Base-by-base conservation (phyloP, 2,888 invertebrate genomes). In the Phragmatobia fuliginosa region DNA sequence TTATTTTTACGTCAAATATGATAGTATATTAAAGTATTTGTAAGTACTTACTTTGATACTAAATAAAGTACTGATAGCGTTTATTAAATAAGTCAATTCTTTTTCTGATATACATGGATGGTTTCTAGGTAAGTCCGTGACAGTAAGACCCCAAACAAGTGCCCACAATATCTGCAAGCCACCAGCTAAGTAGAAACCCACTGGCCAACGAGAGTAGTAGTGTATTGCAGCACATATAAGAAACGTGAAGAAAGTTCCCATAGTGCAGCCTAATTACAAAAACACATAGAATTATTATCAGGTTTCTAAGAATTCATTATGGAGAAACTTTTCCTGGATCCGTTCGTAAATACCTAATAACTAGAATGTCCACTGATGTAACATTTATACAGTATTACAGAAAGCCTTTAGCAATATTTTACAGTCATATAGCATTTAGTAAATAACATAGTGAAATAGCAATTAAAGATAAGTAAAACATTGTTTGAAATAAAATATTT, bases 241-340 rank as follows among this genome's bases (percentile, higher is more conserved):
- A 89, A 97, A 97, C 1, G 97, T 96, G 2, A 96, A 92, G 70
- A 96, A 96, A 0, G 97, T 97, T 8, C 97, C 97, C 32, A 87
- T 90, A 5, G 94, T 95, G 62, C 92, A 87, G 66, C 94, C 94
- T 95, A 76, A 62, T 74, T 71, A 72, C 66, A 80, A 74, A 75
- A 74, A 71, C 68, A 73, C 58, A 72, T 66, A 64, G 56, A 36
- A 62, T 62, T 70, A 66, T 33, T 5, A 1, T n/a, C 8, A n/a
- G 21, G 61, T 60, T 21, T 28, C 28, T 60, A 66, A 66, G 61
- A 49, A 36, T 38, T 31, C 11, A 31, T 45, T 11, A 21, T 6
- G 16, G 32, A 28, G 14, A 32, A 11, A 32, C n/a, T 32, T 16
- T 62, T 49, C n/a, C 49, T 63, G 21, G 63, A 32, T n/a, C 32